These are phyloP conservation scores for Leucania comma DNA, from an alignment of 2,888 invertebrate genomes.

Conservation along the genomic window DNA sequence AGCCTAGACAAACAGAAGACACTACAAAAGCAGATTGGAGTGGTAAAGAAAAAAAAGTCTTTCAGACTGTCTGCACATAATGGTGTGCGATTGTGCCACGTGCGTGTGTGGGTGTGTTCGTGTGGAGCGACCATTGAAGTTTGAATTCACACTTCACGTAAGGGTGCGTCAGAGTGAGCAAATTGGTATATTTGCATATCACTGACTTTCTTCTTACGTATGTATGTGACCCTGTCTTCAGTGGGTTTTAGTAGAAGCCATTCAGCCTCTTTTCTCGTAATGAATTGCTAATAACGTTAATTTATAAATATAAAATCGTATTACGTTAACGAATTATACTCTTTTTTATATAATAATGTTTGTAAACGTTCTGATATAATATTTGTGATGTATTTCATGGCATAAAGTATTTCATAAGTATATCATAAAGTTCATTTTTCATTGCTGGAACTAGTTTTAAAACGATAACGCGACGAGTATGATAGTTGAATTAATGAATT, in stretches of 20 bases:
- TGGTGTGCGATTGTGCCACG: conserved; percentile 50
- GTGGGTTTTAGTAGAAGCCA: neutral
- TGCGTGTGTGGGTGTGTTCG: conserved; percentile 39
- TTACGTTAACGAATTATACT: neutral
- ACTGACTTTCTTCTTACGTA: conserved; percentile 23
- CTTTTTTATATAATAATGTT: neutral
- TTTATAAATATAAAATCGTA: neutral
- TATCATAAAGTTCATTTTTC: too few species aligned
- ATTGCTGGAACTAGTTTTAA: too few species aligned
- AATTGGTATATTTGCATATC: conserved; percentile 29
- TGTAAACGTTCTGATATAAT: too few species aligned
- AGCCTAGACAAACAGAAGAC: conserved; percentile 69
- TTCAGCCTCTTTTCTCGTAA: neutral
- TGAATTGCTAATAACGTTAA: neutral
- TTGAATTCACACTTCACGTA: conserved; percentile 51
- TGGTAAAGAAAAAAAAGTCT: conserved; percentile 65
- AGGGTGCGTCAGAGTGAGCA: conserved; percentile 37
- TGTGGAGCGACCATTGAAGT: conserved; percentile 57
- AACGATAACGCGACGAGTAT: too few species aligned
- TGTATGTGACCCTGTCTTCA: neutral
- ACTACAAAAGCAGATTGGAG: conserved; percentile 68
- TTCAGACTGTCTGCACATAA: conserved; percentile 63
- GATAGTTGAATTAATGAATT: too few species aligned
- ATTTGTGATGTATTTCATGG: too few species aligned
- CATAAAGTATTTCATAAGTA: too few species aligned